Evolutionary conservation across 2,797 vertebrate species (phyloP), one percentile per base, ranked within the genome.

Genomic region (Falco rusticolus): DNA sequence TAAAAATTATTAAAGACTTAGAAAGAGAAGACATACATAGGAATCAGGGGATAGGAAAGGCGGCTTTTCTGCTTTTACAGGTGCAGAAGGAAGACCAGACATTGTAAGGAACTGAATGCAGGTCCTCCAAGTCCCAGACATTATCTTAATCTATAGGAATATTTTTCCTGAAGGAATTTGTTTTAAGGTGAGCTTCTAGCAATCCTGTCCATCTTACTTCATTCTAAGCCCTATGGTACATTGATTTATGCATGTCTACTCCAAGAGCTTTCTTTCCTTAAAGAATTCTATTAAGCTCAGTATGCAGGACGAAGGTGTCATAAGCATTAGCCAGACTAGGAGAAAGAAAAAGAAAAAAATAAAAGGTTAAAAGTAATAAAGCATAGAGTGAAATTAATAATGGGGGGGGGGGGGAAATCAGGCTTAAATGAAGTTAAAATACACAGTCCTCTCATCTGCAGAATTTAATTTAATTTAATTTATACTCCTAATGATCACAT

Each of bases 401-500:
- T 4, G 34, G 34, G 34, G 8, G 13, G 20, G 12, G 7, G 6
- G 1, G 2, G 10, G 3, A 43, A 63, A 68, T 45, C 66, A 83
- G 84, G 56, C 78, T 83, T 87, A 93, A 80, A 87, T 53, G 20
- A 57, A 91, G 43, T 60, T 94, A 71, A 89, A 95, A 95, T 89
- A 87, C 21, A 22, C 13, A 80, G 63, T 47, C 25, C 28, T 79
- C 31, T 65, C 24, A 92, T 88, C 51, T 31, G 11, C 43, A 80
- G 68, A 78, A 57, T 54, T 70, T 53, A 56, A 92, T 94, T 70
- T 53, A 56, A 92, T 94, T 85, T 74, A 51, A 94, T 96, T 96
- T 88, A 84, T 91, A 65, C 33, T 90, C 37, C 50, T 86, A 84
- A 92, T 64, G 77, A 93, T 94, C 74, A 84, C 72, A 83, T 63